phyloP scores from a whole-genome alignment of 2,113 vertebrate genomes.

The Ctenomys sociabilis region DNA sequence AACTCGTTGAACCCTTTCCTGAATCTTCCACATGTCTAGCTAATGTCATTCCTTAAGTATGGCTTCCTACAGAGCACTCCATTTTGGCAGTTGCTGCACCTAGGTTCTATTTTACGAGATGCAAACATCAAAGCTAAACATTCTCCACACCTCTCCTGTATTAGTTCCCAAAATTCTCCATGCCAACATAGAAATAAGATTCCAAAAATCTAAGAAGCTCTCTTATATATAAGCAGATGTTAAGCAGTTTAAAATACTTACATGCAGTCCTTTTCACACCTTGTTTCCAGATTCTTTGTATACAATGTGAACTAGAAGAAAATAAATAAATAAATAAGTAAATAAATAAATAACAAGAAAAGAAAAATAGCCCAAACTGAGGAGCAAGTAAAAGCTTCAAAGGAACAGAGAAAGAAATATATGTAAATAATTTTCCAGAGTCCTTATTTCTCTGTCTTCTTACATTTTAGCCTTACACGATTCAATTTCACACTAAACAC shows the following conservation, averaged over 20 bases:
- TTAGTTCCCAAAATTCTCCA: constrained; percentile 48
- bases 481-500: constrained; percentile 64
- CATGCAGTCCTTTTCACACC: constrained; percentile 40
- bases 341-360: not conserved
- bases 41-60: not conserved
- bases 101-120: not conserved
- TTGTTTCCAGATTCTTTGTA: constrained; percentile 52
- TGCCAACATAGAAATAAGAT: constrained; percentile 54
- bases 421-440: constrained; percentile 38
- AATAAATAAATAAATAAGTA: not conserved
- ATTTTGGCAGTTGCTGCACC: not conserved
- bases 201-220: constrained; percentile 52
- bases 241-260: constrained; percentile 70
- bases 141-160: constrained; percentile 37
- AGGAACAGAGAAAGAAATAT: constrained; percentile 61
- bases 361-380: constrained; percentile 59
- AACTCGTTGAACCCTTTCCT: constrained; percentile 1
- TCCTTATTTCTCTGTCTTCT: constrained; percentile 19
- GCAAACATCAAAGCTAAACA: constrained; percentile 38
- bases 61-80: not conserved
- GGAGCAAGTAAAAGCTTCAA: constrained; percentile 57
- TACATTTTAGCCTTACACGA: constrained; percentile 57
- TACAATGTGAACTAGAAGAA: not conserved
- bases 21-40: not conserved
- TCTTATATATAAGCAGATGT: constrained; percentile 33